These are phyloP conservation scores for Liposcelis brunnea DNA, from an alignment of 2,888 invertebrate species.

Conservation along the genomic window DNA sequence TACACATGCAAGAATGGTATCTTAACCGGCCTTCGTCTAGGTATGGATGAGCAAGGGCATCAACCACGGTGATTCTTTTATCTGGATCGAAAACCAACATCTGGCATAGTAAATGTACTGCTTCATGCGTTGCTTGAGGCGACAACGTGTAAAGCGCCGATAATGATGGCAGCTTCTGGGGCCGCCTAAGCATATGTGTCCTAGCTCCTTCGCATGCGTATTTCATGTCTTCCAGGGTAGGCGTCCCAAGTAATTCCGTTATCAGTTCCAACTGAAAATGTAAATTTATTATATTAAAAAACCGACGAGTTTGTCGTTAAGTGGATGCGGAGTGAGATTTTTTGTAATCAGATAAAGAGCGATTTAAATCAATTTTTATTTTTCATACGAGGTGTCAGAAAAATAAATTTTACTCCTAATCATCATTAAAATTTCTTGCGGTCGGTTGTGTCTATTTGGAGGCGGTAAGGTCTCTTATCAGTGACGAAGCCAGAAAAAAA, in stretches of 20 bases:
- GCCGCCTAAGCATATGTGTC: slow-evolving; percentile 75
- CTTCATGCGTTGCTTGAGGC: slow-evolving; percentile 90
- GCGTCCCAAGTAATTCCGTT: slow-evolving; percentile 92
- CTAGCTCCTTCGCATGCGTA: slow-evolving; percentile 93
- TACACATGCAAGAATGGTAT: slow-evolving; percentile 99
- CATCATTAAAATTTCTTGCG: too few species aligned
- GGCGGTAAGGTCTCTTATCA: too few species aligned
- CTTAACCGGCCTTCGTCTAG: slow-evolving; percentile 93
- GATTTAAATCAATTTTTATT: too few species aligned
- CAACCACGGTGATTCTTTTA: slow-evolving; percentile 84
- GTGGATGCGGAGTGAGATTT: background rate
- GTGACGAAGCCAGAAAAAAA: too few species aligned
- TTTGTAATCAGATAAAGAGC: background rate
- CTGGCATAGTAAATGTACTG: slow-evolving; percentile 89
- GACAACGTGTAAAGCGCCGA: slow-evolving; percentile 82
- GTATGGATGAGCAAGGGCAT: slow-evolving; percentile 93
- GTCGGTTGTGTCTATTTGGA: too few species aligned
- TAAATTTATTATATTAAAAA: slow-evolving; percentile 12
- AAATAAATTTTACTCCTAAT: too few species aligned
- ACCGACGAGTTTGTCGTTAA: background rate
- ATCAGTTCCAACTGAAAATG: slow-evolving; percentile 82
- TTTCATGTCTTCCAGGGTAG: slow-evolving; percentile 87
- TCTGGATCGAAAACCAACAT: slow-evolving; percentile 98
- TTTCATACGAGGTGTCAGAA: too few species aligned
- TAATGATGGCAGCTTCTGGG: slow-evolving; percentile 74